A percentile compares a stretch with the other conserved stretches of the same genome.
These are phyloP conservation scores for Platynereis dumerilii DNA, from an alignment of 2,888 invertebrate species.

Conservation along the genomic window DNA sequence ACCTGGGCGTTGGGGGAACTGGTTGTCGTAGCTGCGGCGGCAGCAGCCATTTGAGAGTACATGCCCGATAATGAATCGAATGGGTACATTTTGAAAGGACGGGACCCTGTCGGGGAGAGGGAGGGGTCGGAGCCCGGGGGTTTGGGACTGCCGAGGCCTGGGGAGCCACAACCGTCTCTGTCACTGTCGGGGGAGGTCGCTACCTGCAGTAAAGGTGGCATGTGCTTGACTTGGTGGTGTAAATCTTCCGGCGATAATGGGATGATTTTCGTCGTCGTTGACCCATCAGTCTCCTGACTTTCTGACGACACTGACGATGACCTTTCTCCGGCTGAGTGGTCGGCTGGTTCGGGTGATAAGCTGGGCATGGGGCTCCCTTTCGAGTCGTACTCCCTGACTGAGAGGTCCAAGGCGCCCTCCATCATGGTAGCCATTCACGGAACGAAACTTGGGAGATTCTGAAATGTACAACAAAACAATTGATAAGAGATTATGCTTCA, in stretches of 20 bases:
- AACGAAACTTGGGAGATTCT: too few species aligned
- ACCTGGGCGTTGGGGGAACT: conserved; percentile 15
- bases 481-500: too few species aligned
- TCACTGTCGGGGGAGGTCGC: background rate
- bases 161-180: background rate
- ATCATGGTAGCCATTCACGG: conserved; percentile 2
- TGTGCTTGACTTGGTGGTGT: background rate
- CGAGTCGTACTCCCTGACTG: background rate
- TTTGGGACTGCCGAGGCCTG: background rate
- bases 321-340: background rate
- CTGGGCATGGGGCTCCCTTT: conserved; percentile 21
- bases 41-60: conserved; percentile 15
- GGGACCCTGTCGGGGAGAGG: conserved; percentile 9
- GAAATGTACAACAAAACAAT: too few species aligned
- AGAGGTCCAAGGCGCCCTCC: conserved; percentile 5
- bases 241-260: background rate
- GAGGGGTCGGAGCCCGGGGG: background rate
- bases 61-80: conserved; percentile 18
- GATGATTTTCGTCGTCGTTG: background rate
- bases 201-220: background rate
- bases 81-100: conserved; percentile 31
- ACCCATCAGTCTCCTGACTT: background rate
- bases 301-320: conserved; percentile 15
- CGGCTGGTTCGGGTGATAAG: background rate
- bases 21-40: conserved; percentile 14